Percentiles rank a stretch among this genome's conserved stretches.
Conservation (phyloP, 2,113 vertebrate genomes). For the Pao palembangensis region DNA sequence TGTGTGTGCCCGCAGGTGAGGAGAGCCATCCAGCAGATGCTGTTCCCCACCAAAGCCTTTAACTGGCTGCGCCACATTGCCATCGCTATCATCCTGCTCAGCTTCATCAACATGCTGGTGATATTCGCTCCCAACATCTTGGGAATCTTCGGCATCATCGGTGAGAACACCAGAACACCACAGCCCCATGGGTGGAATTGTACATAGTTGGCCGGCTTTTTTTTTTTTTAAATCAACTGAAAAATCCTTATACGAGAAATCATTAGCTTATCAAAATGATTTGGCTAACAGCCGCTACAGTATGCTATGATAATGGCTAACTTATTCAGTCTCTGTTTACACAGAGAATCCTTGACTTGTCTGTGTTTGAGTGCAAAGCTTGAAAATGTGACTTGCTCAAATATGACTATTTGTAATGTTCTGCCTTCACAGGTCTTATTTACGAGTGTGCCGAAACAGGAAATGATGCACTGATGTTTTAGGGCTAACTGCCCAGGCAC, state of each 20-base stretch:
- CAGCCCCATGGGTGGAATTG: no score
- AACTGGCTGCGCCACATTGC: constrained; percentile 85
- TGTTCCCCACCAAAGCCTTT: constrained; percentile 88
- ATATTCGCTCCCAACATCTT: constrained; percentile 97
- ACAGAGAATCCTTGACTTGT: constrained; percentile 2
- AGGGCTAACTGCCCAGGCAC: not conserved
- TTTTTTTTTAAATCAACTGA: not conserved
- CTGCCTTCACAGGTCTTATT: constrained; percentile 2
- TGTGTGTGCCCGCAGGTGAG: constrained; percentile 79
- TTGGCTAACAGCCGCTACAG: not conserved
- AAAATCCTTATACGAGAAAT: not conserved
- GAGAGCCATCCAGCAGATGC: constrained; percentile 92
- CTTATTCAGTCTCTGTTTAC: constrained; percentile 28
- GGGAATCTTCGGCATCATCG: constrained; percentile 94
- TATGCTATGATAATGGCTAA: constrained; percentile 11
- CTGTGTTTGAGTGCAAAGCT: constrained; percentile 12
- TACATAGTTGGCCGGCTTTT: no score
- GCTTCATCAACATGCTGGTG: constrained; percentile 89
- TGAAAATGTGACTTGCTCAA: constrained; percentile 29
- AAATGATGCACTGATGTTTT: not conserved
- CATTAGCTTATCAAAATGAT: not conserved
- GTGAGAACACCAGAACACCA: constrained; percentile 74
- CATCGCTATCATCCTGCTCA: constrained; percentile 84
- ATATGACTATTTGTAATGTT: constrained; percentile 14
- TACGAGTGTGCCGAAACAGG: constrained; percentile 4